These are phyloP conservation scores for Anseranas semipalmata DNA, from an alignment of 2,113 vertebrate species.

Conservation along the genomic window DNA sequence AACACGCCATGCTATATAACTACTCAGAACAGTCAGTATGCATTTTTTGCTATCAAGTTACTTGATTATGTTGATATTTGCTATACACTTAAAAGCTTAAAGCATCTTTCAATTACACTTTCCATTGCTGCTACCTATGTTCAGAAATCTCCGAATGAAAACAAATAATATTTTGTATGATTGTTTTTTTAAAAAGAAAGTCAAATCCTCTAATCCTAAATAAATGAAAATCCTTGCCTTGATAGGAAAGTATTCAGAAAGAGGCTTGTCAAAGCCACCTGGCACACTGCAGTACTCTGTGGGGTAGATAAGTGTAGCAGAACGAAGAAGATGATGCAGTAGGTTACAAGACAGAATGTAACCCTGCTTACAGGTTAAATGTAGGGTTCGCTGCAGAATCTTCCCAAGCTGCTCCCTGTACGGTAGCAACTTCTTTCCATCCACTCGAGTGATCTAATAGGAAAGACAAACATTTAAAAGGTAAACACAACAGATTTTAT, in stretches of 20 bases:
- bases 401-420: conserved; percentile 91
- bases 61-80: background rate
- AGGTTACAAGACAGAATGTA: conserved; percentile 97
- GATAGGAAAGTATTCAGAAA: conserved; percentile 92
- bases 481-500: background rate
- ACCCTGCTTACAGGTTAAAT: conserved; percentile 95
- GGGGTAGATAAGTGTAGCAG: conserved; percentile 93
- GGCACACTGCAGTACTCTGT: conserved; percentile 98
- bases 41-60: background rate
- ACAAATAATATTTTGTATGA: background rate
- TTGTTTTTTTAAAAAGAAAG: background rate
- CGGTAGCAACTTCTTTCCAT: conserved; percentile 91
- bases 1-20: background rate
- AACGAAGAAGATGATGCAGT: conserved; percentile 94
- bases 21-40: background rate
- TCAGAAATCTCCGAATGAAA: conserved; percentile 16
- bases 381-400: conserved; percentile 91
- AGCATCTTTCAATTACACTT: conserved; percentile 52
- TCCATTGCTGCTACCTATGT: background rate
- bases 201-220: conserved; percentile 67
- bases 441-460: conserved; percentile 92
- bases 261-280: conserved; percentile 90
- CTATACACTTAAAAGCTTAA: background rate
- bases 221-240: conserved; percentile 87
- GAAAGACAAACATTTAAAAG: background rate